Evolutionary conservation across 2,113 vertebrate genomes (phyloP), one percentile per base, ranked within the genome.

Genomic region (Ascaphus truei): DNA sequence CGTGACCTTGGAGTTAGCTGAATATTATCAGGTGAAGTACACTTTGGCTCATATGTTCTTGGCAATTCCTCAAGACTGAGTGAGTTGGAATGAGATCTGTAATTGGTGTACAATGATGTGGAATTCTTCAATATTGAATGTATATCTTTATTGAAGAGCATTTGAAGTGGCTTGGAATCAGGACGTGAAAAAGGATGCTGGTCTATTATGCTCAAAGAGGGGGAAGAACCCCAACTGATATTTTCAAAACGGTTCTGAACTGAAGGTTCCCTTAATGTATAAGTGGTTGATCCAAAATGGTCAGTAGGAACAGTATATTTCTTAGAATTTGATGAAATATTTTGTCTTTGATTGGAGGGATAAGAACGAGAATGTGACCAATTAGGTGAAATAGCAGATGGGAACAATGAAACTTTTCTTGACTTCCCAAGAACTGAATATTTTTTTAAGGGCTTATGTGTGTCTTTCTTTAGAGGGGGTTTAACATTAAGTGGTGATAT

Each of bases 381-480:
- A 41, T 80, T 79, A 39, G 81, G 81, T 13, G 80, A 30, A 52
- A 55, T 72, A 48, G 73, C 51, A 22, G 83, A 78, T 0, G 84
- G 80, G 33, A 72, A 72, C 4, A 67, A 75, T 34, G 67, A 47
- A 6, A 79, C 68, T 33, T 67, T 72, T 60, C 57, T 76, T 22
- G 77, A 76, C 20, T 77, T 82, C 57, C 78, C 85, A 50, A 79
- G 71, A 1, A n/a, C 10, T 16, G 0, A 0, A 37, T 64, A 62
- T 25, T 33, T 57, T 55, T 71, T 53, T 13, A 64, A 60, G 55
- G 45, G 50, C 31, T 34, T 69, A 4, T 0, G 10, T 18, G 64
- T 61, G 6, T 36, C 43, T 59, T 79, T 81, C 27, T 61, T 75
- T 43, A 75, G 72, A 68, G 67, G 73, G 47, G 72, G 68, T 16